Percentiles rank a stretch among this genome's conserved stretches.
phyloP scores from a whole-genome alignment of 2,797 vertebrate species.

The Gallinago stenura region DNA sequence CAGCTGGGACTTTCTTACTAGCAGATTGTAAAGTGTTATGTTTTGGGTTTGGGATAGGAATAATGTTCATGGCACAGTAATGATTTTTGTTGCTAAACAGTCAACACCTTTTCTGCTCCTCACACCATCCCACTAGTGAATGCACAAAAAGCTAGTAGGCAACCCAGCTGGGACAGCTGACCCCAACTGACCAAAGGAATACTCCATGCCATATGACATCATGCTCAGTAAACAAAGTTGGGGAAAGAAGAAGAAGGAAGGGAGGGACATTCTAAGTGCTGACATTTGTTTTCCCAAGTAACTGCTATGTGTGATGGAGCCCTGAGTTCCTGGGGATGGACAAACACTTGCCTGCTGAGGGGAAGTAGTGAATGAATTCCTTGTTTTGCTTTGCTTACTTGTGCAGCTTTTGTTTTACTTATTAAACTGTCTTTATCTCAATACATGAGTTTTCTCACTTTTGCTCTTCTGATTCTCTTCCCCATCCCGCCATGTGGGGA shows the following conservation, averaged over 20 bases:
- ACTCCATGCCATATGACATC: background rate
- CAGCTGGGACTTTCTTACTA: background rate
- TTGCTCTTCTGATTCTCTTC: background rate
- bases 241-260: background rate
- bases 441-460: background rate
- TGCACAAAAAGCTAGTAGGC: background rate
- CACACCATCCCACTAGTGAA: background rate
- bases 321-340: background rate
- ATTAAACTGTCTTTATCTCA: background rate
- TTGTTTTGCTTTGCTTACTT: background rate
- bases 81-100: background rate
- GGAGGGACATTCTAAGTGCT: background rate
- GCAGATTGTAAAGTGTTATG: background rate
- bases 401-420: background rate
- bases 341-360: background rate
- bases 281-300: background rate
- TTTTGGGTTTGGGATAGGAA: background rate
- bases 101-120: background rate
- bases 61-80: background rate
- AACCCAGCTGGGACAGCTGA: background rate
- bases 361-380: background rate
- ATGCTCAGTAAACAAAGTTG: background rate
- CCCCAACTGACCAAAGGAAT: background rate
- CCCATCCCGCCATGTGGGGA: background rate
- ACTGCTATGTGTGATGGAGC: background rate